Evolutionary conservation across 92 coral and sea anemone genomes (phyloP), one percentile per base, ranked within the genome.

Genomic region (Muricea muricata): DNA sequence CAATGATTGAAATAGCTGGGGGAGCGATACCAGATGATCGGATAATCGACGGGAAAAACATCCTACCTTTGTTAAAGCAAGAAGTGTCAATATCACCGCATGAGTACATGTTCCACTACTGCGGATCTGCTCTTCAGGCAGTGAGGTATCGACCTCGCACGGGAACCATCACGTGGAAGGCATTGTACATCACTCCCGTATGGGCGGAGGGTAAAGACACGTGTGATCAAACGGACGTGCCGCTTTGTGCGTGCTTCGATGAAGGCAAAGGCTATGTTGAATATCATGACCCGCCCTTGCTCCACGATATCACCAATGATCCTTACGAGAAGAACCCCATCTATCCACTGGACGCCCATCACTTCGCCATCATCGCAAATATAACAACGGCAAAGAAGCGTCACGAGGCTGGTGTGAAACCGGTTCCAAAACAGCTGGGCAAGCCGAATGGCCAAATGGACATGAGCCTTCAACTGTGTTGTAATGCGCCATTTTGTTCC

Each of bases 81-180:
- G 26, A 91, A 52, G 31, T 58, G 20, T 48, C 84, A 5, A 25
- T 82, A 42, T 77, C 94, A 0, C 84, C 94, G 6, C 98, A 94
- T 78, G 91, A 87, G 37, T 89, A 83, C 72, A 89, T 94, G 91
- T 89, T 87, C 79, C 98, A 94, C 67, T 93, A 94, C 65, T 94
- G 98, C 89, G 94, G 90, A 9, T 85, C 83, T 75, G 90, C 83
- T 14, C 76, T 94, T 67, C 98, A 94, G 65, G 98, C 98, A 9
- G 98, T 93, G 17, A 90, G 98, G 6, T 94, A 93, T 50, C 84
- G 93, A 39, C 94, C 97, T 5, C 81, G 79, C 21, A 79, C 85
- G 18, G 94, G 93, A 11, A 9, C 21, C 39, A 24, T 85, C 15
- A 83, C 88, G 20, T 94, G 97, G 97, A 94, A 94, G 76, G 98